Conservation (phyloP, 2,888 invertebrate species). For the Oasisia sp. region DNA sequence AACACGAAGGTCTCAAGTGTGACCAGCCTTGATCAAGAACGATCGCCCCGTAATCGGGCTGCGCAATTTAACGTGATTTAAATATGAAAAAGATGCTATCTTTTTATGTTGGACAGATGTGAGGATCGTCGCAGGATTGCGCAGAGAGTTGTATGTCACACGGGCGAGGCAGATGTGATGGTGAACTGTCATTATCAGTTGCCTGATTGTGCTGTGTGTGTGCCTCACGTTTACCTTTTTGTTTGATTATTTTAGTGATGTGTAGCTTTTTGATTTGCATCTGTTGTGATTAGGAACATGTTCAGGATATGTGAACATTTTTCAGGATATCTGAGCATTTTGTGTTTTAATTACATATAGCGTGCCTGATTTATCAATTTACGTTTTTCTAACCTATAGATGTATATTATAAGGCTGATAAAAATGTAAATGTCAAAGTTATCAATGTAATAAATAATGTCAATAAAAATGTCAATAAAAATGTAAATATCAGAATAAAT, state of each 20-base stretch:
- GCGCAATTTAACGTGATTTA: background rate
- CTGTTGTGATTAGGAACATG: background rate
- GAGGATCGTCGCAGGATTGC: background rate
- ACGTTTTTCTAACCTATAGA: no score
- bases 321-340: no score
- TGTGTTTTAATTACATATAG: no score
- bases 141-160: background rate
- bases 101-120: background rate
- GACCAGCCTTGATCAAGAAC: background rate
- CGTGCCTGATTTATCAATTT: no score
- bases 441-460: no score
- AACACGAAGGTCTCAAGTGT: background rate
- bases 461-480: no score
- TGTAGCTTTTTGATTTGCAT: background rate
- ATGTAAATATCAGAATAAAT: no score
- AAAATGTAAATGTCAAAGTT: no score
- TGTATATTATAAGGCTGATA: no score
- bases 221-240: background rate
- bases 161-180: background rate
- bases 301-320: background rate
- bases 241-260: background rate
- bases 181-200: background rate
- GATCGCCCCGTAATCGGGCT: background rate
- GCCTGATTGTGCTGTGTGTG: background rate
- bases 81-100: slow-evolving; percentile 9